Base-by-base conservation (phyloP, 2,797 vertebrate genomes). In the Heteromormyrus szaboi region DNA sequence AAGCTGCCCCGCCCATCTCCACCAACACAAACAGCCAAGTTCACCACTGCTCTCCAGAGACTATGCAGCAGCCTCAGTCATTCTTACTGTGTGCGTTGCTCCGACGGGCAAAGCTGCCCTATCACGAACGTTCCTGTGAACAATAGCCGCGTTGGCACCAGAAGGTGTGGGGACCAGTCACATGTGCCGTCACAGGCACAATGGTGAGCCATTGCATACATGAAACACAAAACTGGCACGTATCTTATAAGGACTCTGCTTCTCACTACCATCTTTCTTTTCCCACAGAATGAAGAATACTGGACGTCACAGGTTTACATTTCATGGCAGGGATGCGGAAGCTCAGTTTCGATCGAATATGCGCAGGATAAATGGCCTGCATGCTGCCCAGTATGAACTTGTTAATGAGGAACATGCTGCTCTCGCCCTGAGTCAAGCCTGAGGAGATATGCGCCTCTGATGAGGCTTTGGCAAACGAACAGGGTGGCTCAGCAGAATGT, bases 1-100 rank as follows among this genome's bases (percentile, higher is more conserved):
- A 83, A 46, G 37, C 79, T 19, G 68, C 59, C 68, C 68, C 68
- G 9, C 76, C 48, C 48, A 19, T 87, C 65, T 50, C 72, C 72
- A 29, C 72, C 94, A 95, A 95, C 94, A 94, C 93, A 96, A 95
- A 96, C 94, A 96, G 92, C 92, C 86, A 91, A 92, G 95, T 92
- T 95, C 92, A 96, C 96, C 96, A 95, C 95, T 93, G 79, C 91
- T 94, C 95, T 95, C 95, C 91, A 89, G 95, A 94, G 95, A 95
- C 93, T 93, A 92, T 95, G 94, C 94, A 94, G 93, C 95, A 96
- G 96, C 95, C 95, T 96, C 95, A 95, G 94, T 93, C 93, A 96
- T 95, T 95, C 93, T 93, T 92, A 95, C 94, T 90, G 94, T 94
- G 95, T 93, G 94, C 93, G 91, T 83, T 92, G 92, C 89, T 90